phyloP scores from a whole-genome alignment of 2,888 invertebrate species.

The Ormyrus rosae region DNA sequence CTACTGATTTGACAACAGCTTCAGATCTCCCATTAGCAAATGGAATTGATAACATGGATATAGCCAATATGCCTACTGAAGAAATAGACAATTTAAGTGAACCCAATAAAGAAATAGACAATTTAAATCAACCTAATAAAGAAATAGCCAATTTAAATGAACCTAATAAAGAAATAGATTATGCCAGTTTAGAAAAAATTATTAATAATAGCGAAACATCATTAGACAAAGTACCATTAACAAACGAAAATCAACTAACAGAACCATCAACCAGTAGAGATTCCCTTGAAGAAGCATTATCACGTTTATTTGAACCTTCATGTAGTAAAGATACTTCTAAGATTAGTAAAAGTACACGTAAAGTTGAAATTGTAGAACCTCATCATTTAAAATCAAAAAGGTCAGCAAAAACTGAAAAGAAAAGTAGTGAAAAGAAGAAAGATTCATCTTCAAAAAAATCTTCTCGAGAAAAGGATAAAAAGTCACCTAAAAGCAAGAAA shows the following conservation, averaged over 20 bases:
- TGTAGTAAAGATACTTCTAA: neutral
- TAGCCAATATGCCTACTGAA: neutral
- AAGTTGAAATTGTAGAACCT: conserved; percentile 52
- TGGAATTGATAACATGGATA: neutral
- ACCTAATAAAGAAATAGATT: neutral
- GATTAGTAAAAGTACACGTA: conserved; percentile 13
- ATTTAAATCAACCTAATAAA: neutral
- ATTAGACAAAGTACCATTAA: neutral
- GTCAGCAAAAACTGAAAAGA: conserved; percentile 57
- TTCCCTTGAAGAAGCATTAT: neutral
- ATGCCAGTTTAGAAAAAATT: neutral
- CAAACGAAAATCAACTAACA: neutral
- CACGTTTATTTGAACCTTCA: no score
- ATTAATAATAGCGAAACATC: neutral
- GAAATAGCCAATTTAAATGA: neutral
- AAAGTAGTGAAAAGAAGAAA: conserved; percentile 68
- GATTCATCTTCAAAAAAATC: conserved; percentile 29
- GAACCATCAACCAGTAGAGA: neutral
- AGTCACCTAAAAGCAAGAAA: conserved; percentile 1
- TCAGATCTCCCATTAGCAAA: neutral
- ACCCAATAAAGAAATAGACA: neutral
- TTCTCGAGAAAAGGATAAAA: neutral
- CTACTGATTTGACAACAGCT: neutral
- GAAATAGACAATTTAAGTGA: neutral
- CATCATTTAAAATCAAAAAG: conserved; percentile 47